phyloP scores from a whole-genome alignment of 2,797 vertebrate genomes.

The Pseudochirops cupreus region DNA sequence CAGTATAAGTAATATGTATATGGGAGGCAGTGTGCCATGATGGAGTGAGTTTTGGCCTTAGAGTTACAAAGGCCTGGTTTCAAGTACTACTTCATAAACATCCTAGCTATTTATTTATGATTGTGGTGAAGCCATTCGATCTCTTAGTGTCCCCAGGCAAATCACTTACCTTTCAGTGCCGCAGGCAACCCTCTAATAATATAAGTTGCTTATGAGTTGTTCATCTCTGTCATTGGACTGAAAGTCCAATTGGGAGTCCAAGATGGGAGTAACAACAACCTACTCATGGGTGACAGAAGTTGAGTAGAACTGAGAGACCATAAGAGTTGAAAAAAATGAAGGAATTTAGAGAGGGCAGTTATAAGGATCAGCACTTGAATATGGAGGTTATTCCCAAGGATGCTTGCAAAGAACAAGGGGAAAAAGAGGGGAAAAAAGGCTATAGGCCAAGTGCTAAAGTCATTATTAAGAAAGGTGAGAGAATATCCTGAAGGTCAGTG shows the following conservation, averaged over 20 bases:
- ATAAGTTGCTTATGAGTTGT: neutral
- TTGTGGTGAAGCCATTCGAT: neutral
- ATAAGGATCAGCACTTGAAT: neutral
- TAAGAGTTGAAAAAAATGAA: neutral
- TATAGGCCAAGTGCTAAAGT: neutral
- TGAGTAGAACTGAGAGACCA: neutral
- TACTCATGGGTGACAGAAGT: neutral
- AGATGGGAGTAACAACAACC: neutral
- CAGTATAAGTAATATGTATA: constrained; percentile 62
- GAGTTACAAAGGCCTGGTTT: neutral
- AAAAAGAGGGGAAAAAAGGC: neutral
- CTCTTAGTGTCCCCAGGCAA: neutral
- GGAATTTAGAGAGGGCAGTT: neutral
- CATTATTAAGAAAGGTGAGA: neutral
- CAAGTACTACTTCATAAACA: neutral
- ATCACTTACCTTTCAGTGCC: neutral
- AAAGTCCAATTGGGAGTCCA: neutral
- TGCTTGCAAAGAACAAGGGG: neutral
- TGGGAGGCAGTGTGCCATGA: neutral
- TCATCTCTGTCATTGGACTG: neutral
- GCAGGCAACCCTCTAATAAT: neutral
- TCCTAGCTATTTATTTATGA: neutral
- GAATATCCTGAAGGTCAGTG: neutral
- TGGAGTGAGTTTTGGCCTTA: neutral
- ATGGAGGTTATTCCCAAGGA: neutral